Conservation (phyloP, 53 echinoderm and acorn worm genomes). For the Stichopus horrens region DNA sequence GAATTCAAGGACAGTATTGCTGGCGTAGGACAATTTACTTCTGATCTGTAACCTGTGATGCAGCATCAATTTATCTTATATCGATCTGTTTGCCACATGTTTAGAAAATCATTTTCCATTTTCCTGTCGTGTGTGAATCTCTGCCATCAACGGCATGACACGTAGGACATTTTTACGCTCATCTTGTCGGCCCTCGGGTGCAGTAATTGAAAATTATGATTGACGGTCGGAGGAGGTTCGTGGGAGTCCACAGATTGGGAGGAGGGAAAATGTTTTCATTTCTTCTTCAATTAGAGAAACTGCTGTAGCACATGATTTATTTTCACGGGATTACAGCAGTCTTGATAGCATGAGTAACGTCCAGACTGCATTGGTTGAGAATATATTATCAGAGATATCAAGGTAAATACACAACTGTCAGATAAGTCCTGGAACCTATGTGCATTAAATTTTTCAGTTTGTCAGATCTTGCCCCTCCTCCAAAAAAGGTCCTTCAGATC, state of each 20-base stretch:
- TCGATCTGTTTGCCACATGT: background rate
- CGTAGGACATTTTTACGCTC: background rate
- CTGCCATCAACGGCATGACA: background rate
- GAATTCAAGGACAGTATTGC: too few species aligned
- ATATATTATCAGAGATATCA: too few species aligned
- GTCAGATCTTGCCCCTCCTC: too few species aligned
- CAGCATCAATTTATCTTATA: too few species aligned
- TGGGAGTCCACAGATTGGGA: background rate
- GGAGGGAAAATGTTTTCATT: background rate
- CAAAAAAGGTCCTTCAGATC: too few species aligned
- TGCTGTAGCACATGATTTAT: background rate
- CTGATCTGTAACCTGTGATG: too few species aligned
- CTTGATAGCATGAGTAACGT: background rate
- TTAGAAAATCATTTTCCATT: background rate
- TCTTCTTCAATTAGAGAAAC: background rate
- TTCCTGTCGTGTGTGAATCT: background rate
- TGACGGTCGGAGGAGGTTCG: background rate
- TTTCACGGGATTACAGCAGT: background rate
- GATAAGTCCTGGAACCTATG: too few species aligned
- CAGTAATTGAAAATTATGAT: background rate
- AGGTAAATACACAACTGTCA: too few species aligned
- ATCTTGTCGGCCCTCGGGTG: background rate
- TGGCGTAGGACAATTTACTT: too few species aligned
- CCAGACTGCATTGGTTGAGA: background rate
- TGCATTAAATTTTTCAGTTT: too few species aligned